A percentile compares a stretch with the other conserved stretches of the same genome.
phyloP scores from a whole-genome alignment of 2,888 invertebrate species.

The Yponomeuta cagnagella region DNA sequence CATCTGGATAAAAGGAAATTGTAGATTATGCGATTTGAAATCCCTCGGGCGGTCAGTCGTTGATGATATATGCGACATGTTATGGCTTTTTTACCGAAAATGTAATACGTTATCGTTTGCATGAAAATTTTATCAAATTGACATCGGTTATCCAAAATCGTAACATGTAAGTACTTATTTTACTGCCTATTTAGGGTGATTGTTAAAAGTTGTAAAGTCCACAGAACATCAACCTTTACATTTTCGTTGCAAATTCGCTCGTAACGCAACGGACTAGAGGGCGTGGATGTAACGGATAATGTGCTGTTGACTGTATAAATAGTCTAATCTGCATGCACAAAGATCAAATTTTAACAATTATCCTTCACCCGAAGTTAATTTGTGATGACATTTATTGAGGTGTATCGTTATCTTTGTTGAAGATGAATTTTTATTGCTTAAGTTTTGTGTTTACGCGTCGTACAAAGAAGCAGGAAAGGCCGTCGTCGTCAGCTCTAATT shows the following conservation, averaged over 20 bases:
- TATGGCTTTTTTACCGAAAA: conserved; percentile 24
- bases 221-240: too few relatives aligned
- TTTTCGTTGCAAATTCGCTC: too few relatives aligned
- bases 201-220: too few relatives aligned
- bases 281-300: too few relatives aligned
- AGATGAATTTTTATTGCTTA: conserved; percentile 13
- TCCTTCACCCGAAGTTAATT: not conserved
- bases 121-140: not conserved
- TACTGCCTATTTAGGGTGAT: too few relatives aligned
- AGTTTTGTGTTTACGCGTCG: conserved; percentile 12
- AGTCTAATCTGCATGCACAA: too few relatives aligned
- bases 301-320: too few relatives aligned
- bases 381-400: not conserved
- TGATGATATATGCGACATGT: conserved; percentile 58
- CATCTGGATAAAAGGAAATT: conserved; percentile 10
- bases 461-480: not conserved
- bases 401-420: not conserved
- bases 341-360: not conserved
- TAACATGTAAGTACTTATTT: too few relatives aligned
- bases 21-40: conserved; percentile 12
- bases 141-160: too few relatives aligned
- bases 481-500: conserved; percentile 20
- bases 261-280: too few relatives aligned
- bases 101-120: not conserved
- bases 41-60: conserved; percentile 48